Base-by-base conservation (phyloP, 2,113 vertebrate genomes). In the Orthonyx spaldingii region DNA sequence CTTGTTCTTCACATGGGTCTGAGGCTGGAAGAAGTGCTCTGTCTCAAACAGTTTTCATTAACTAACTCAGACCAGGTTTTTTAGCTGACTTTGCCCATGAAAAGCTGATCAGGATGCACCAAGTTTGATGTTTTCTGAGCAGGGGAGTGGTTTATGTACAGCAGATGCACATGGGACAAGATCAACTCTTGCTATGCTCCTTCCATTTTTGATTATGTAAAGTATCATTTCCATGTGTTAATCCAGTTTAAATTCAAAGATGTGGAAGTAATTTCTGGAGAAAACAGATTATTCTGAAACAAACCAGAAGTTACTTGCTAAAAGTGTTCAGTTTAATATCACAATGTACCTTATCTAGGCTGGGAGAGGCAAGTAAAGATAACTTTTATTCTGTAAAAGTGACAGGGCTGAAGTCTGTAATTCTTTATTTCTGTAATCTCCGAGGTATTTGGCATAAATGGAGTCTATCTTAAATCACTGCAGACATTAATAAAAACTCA, bases 181-280 rank as follows among this genome's bases (percentile, higher is more conserved):
- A 75, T 57, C 2, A 4, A 1, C 52, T 78, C 84, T 78, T 77
- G 76, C 93, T 72, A 20, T 8, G 23, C 83, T 88, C 57, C 72
- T 90, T 90, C 26, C 42, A 52, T 84, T 93, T 78, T 49, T 89
- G 22, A 57, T 93, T 82, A 63, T 61, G 53, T 50, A 8, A 75
- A 82, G n/a, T 76, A 71, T 91, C 93, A 60, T 89, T 97, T 90
- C 70, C 85, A 28, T 93, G 56, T 94, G 77, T 70, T 91, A 68
- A 70, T 86, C 59, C 91, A 64, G n/a, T 75, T 69, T 35, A 70
- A 91, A 78, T 71, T 81, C 66, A 49, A 90, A 91, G 23, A 41
- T 79, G 46, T 74, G 61, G 72, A 82, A 93, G 77, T 61, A 53
- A 84, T 91, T 92, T 93, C 26, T 60, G 16, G 47, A 42, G 50